Evolutionary conservation across 1,140 invertebrate species (phyloP), one percentile per base, ranked within the genome.

Genomic region (Zaprionus capensis): DNA sequence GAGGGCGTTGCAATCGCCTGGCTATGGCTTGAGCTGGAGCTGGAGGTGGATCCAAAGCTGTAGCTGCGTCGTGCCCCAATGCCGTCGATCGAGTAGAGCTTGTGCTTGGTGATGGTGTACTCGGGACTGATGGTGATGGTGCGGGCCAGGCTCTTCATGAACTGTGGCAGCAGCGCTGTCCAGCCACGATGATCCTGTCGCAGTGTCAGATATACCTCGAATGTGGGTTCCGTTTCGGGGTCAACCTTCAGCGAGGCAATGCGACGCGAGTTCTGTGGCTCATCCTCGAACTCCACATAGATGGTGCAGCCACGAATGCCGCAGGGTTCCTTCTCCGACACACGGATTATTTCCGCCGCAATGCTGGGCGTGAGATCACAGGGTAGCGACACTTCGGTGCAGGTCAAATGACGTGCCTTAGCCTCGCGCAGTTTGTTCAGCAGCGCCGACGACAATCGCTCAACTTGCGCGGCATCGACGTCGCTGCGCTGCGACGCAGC

Each of bases 321-420:
- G 91, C 97, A 97, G 12, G 97, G 97, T 92, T 98, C 97, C 70
- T 95, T 95, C 88, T 97, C 97, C 0, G 97, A 96, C 92, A 97
- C 95, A 4, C 94, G 94, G 57, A 97, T 93, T 41, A 97, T 95
- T 90, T 97, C 96, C 65, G 95, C 93, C 28, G 97, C 95, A 69
- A 97, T 96, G 82, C 95, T 94, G 44, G 95, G 94, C 49, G 97
- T 94, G 56, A 98, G 94, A 93, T 96, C 96, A 67, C 96, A 95
- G 17, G 97, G 97, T 78, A 98, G 93, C 68, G 97, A 94, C 28
- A 97, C 96, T 93, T 97, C 96, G 9, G 96, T 96, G 81, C 96
- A 96, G 44, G 95, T 95, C 75, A 97, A 93, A 84, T 96, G 96
- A 65, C 95, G 95, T 63, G 95, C 95, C 90, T 97, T 97, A 4